A percentile compares a stretch with the other conserved stretches of the same genome.
Conservation (phyloP, 2,888 invertebrate species). For the Epinotia demarniana region DNA sequence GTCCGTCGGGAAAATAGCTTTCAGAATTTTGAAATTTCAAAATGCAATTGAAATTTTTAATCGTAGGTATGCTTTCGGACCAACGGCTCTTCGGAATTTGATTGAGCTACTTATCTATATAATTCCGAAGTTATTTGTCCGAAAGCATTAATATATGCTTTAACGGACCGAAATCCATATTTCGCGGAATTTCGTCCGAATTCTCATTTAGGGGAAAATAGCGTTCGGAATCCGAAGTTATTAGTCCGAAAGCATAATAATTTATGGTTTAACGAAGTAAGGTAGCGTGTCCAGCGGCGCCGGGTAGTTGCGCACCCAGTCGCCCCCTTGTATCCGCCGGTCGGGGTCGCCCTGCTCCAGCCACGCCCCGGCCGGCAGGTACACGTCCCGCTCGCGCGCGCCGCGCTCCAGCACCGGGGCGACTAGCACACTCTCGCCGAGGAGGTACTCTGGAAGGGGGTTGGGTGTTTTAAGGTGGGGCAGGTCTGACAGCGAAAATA, state of each 20-base stretch:
- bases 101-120: too few relatives aligned
- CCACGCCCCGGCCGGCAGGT: slow-evolving; percentile 88
- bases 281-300: slow-evolving; percentile 86
- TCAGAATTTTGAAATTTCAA: too few relatives aligned
- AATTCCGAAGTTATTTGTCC: too few relatives aligned
- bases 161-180: slow-evolving; percentile 63
- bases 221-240: too few relatives aligned
- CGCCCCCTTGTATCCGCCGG: slow-evolving; percentile 66
- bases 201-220: too few relatives aligned
- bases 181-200: too few relatives aligned
- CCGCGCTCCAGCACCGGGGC: slow-evolving; percentile 88
- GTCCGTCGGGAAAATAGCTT: too few relatives aligned
- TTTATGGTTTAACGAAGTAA: slow-evolving; percentile 72
- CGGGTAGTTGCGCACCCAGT: slow-evolving; percentile 82
- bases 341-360: slow-evolving; percentile 70
- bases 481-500: too few relatives aligned
- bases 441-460: slow-evolving; percentile 84
- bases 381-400: slow-evolving; percentile 83
- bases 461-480: background rate
- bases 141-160: background rate
- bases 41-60: too few relatives aligned
- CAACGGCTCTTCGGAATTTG: too few relatives aligned
- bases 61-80: too few relatives aligned
- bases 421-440: slow-evolving; percentile 88
- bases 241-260: background rate